These are phyloP conservation scores for Panonychus citri DNA, from an alignment of 1,140 invertebrate species.

Conservation along the genomic window DNA sequence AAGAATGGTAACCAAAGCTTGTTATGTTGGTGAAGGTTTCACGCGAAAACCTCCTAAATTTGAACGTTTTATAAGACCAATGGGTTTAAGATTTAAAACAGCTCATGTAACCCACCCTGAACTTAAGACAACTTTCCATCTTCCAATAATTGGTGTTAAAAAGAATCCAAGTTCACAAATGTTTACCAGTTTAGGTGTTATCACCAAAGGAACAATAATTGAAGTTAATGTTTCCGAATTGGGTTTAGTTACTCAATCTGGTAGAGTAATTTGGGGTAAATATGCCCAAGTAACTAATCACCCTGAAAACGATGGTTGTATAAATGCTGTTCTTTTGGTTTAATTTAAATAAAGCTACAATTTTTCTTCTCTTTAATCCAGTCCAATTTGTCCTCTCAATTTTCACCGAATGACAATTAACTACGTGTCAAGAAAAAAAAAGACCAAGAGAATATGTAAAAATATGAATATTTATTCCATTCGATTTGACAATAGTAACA, in stretches of 20 bases:
- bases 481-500: background rate
- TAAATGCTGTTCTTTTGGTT: conserved; percentile 91
- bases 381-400: background rate
- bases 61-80: conserved; percentile 94
- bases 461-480: background rate
- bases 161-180: conserved; percentile 94
- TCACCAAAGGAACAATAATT: conserved; percentile 92
- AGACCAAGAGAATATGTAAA: background rate
- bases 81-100: conserved; percentile 86
- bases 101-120: conserved; percentile 98
- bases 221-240: conserved; percentile 97
- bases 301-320: conserved; percentile 98
- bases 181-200: conserved; percentile 90
- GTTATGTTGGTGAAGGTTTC: conserved; percentile 91
- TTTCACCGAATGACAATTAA: background rate
- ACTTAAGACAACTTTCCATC: conserved; percentile 89
- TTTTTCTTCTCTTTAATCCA: background rate
- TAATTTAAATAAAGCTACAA: conserved; percentile 24
- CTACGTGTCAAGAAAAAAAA: background rate
- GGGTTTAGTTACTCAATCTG: conserved; percentile 90
- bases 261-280: conserved; percentile 99
- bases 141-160: conserved; percentile 97
- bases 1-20: conserved; percentile 96
- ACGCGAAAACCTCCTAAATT: conserved; percentile 98
- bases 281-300: conserved; percentile 99